These are phyloP conservation scores for Vultur gryphus DNA, from an alignment of 2,797 vertebrate species.

Conservation along the genomic window DNA sequence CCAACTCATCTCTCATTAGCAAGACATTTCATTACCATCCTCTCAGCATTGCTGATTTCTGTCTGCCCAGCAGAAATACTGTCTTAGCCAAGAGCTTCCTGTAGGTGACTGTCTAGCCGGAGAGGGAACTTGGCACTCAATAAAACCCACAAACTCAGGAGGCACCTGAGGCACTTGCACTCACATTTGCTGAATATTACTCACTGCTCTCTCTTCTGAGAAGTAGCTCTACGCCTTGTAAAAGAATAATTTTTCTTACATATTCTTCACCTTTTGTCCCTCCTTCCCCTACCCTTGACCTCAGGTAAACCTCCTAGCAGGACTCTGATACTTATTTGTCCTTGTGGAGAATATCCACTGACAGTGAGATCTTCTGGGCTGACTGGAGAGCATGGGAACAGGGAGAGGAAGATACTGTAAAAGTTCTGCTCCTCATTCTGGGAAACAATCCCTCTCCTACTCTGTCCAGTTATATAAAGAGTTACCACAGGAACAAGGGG, in stretches of 20 bases:
- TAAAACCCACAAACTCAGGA: background rate
- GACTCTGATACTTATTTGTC: background rate
- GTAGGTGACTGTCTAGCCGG: conserved; percentile 36
- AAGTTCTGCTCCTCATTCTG: background rate
- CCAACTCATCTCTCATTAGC: conserved; percentile 56
- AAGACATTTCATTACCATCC: conserved; percentile 52
- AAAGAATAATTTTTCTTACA: background rate
- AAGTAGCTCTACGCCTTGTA: background rate
- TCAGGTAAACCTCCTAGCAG: background rate
- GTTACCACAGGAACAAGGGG: background rate
- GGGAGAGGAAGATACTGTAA: background rate
- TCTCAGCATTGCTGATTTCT: conserved; percentile 31
- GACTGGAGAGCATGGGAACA: background rate
- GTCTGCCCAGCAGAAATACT: conserved; percentile 40
- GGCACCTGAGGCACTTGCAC: background rate
- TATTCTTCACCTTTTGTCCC: background rate
- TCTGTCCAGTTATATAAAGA: background rate
- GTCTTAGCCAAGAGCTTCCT: conserved; percentile 30
- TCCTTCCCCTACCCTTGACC: background rate
- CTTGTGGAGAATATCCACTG: background rate
- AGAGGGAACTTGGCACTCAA: conserved; percentile 13
- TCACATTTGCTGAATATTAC: background rate
- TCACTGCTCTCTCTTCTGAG: background rate
- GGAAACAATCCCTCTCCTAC: background rate
- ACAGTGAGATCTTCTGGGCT: background rate